These are phyloP conservation scores for Tipula lateralis DNA, from an alignment of 2,888 invertebrate species.

Conservation along the genomic window DNA sequence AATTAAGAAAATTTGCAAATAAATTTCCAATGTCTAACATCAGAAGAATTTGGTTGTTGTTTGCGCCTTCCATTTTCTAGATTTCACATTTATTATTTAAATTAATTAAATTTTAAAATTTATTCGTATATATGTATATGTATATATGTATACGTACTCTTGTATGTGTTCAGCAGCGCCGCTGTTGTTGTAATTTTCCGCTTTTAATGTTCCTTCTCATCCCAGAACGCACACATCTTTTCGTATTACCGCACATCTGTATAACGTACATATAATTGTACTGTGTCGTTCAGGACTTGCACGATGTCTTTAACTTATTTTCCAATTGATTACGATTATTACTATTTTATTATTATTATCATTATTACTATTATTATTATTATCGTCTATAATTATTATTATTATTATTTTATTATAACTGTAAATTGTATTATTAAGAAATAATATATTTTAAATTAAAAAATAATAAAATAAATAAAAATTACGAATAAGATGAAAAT, in stretches of 20 bases:
- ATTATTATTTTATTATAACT: background rate
- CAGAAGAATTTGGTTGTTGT: background rate
- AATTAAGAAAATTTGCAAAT: background rate
- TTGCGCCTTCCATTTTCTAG: background rate
- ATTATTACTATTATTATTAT: background rate
- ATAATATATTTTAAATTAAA: background rate
- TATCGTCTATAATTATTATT: background rate
- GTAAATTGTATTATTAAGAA: background rate
- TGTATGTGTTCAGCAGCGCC: too few relatives aligned
- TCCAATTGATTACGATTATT: background rate
- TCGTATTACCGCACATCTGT: background rate
- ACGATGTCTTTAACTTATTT: background rate
- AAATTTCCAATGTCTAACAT: background rate
- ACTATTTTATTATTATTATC: background rate
- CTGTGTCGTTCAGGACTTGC: background rate
- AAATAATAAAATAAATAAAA: background rate
- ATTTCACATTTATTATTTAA: background rate
- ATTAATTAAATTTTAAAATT: background rate
- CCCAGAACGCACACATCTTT: background rate
- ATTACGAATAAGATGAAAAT: constrained; percentile 11
- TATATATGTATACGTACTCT: background rate
- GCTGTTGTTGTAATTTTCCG: background rate
- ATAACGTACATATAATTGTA: background rate
- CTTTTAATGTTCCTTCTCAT: background rate
- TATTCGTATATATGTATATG: background rate